Evolutionary conservation across 2,113 vertebrate genomes (phyloP).

Genomic region (Syrrhaptes paradoxus): DNA sequence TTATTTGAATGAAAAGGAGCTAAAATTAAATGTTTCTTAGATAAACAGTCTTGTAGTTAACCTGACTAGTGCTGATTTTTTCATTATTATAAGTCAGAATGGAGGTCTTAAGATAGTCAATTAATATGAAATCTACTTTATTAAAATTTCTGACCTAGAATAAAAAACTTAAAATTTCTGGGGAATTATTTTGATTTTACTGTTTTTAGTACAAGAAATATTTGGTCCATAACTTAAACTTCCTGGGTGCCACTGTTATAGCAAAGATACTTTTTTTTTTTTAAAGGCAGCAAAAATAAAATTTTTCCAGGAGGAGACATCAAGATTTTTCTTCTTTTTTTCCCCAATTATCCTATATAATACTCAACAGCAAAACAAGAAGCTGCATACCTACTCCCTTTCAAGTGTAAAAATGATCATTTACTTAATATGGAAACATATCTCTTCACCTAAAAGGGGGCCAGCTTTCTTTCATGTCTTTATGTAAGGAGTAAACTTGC

Average conservation of each 20-base stretch:
- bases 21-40: constrained; percentile 25
- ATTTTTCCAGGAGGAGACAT: neutral
- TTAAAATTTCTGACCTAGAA: neutral
- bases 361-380: neutral
- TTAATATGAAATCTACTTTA: neutral
- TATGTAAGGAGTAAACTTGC: neutral
- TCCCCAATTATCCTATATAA: neutral
- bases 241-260: neutral
- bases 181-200: neutral
- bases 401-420: neutral
- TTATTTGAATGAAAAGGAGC: constrained; percentile 7
- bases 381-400: neutral
- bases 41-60: neutral
- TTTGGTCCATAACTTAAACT: neutral
- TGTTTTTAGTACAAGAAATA: neutral
- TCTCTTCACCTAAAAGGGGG: neutral
- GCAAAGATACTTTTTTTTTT: neutral
- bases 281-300: neutral
- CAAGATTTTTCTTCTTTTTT: neutral
- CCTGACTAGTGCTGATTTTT: neutral
- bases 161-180: neutral
- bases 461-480: neutral
- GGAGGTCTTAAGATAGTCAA: neutral
- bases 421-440: neutral
- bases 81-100: neutral